Base-by-base conservation (phyloP, 2,797 vertebrate genomes). In the Rallus crepitans region DNA sequence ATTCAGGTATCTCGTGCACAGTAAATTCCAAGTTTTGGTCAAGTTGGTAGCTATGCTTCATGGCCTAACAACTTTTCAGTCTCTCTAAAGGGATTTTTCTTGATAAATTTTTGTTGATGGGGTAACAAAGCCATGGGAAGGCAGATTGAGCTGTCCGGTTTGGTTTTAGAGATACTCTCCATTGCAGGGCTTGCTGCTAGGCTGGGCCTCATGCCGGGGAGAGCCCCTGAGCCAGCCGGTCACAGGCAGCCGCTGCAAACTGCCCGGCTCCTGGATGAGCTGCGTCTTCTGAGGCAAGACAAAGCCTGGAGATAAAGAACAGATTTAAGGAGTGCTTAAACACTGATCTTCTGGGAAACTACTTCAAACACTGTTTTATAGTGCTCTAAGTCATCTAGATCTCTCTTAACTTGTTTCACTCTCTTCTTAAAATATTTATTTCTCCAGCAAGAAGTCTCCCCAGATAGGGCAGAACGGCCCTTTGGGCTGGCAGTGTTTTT, bases 341-440 rank as follows among this genome's bases (percentile, higher is more conserved):
- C 47, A 35, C 35, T 72, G 72, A 66, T 95, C 89, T 93, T 95
- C 33, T 40, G 91, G 73, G 91, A 94, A 79, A 24, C 66, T 87
- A 91, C 80, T 92, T 97, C 93, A 91, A 94, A 94, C 66, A 76
- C 59, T 42, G 6, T 72, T 93, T 80, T 82, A 72, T 77, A 93
- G 83, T 39, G 47, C 81, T 92, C 57, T 68, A 93, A 91, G 86
- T 95, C 52, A 81, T 83, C 61, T 52, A 37, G 33, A 90, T 76
- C 70, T 82, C 90, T 93, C 73, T 88, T 79, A 78, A 89, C 56
- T 88, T 69, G 35, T 69, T 94, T 93, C 73, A 63, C 66, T 93
- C 60, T 56, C 39, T 85, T 92, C 63, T 69, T 69, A 91, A 95
- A 91, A 76, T 84, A 94, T 61, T 96, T 90, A 87, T 64, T 92